A percentile compares a stretch with the other conserved stretches of the same genome.
phyloP scores from a whole-genome alignment of 1,140 invertebrate species.

The Bombus turneri region DNA sequence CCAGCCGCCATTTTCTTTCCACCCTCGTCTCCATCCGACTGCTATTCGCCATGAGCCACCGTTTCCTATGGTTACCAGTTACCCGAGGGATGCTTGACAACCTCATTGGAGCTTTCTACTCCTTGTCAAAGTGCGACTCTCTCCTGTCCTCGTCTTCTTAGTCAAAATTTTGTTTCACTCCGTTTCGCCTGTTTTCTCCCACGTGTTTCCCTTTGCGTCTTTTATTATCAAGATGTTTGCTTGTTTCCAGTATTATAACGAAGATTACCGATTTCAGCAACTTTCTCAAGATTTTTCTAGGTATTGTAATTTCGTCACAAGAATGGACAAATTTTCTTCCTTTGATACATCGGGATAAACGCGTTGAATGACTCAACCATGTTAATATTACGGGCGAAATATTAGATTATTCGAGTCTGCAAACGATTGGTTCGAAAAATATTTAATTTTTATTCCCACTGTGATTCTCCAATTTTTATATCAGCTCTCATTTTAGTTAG shows the following conservation, averaged over 20 bases:
- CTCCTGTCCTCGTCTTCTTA: constrained; percentile 9
- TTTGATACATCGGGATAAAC: no score
- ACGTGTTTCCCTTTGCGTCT: background rate
- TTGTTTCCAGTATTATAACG: background rate
- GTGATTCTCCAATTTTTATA: no score
- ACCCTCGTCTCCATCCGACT: constrained; percentile 60
- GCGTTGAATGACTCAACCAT: no score
- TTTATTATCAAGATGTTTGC: background rate
- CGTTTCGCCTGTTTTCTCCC: background rate
- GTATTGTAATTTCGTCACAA: no score
- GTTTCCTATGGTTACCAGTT: constrained; percentile 73
- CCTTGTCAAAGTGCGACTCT: constrained; percentile 48
- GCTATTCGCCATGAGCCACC: constrained; percentile 65
- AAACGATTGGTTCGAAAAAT: no score
- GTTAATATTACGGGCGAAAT: no score
- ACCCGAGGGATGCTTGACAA: constrained; percentile 67
- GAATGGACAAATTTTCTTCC: no score
- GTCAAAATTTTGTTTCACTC: background rate
- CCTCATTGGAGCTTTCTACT: constrained; percentile 66
- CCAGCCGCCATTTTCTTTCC: constrained; percentile 74
- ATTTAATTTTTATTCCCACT: no score
- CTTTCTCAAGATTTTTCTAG: no score
- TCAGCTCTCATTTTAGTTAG: fast-evolving
- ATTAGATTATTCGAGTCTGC: no score
- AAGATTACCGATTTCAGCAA: no score